These are phyloP conservation scores for Crax fasciolata DNA, from an alignment of 2,797 vertebrate genomes.

Conservation along the genomic window DNA sequence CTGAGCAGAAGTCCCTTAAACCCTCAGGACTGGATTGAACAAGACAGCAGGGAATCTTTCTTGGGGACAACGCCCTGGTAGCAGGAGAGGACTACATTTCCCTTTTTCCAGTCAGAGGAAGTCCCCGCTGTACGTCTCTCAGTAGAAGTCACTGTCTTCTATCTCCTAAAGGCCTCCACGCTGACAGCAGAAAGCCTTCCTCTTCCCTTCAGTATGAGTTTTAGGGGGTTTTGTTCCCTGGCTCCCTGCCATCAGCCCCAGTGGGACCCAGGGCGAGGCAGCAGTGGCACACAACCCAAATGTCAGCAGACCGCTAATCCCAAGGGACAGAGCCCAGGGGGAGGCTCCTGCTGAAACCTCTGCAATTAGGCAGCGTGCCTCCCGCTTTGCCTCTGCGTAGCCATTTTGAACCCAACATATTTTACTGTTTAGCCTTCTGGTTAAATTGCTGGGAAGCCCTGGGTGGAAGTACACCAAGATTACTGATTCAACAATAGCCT, in stretches of 20 bases:
- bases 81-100: not conserved
- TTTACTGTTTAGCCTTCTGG: conserved; percentile 52
- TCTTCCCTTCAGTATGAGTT: not conserved
- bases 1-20: not conserved
- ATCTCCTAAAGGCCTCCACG: not conserved
- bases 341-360: conserved; percentile 37
- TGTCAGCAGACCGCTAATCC: conserved; percentile 66
- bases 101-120: not conserved
- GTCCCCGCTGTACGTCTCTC: not conserved
- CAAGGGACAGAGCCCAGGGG: conserved; percentile 66
- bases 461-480: not conserved
- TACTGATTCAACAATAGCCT: conserved; percentile 23
- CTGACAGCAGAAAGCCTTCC: not conserved
- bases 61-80: not conserved
- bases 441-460: conserved; percentile 41
- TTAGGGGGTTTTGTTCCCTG: not conserved
- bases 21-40: not conserved
- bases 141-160: not conserved
- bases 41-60: not conserved
- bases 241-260: conserved; percentile 21
- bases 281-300: conserved; percentile 19
- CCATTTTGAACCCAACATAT: not conserved
- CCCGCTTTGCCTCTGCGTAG: conserved; percentile 51
- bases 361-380: conserved; percentile 69
- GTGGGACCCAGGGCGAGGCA: conserved; percentile 41